A percentile compares a stretch with the other conserved stretches of the same genome.
These are phyloP conservation scores for Lophura nycthemera DNA, from an alignment of 2,113 vertebrate genomes.

Conservation along the genomic window DNA sequence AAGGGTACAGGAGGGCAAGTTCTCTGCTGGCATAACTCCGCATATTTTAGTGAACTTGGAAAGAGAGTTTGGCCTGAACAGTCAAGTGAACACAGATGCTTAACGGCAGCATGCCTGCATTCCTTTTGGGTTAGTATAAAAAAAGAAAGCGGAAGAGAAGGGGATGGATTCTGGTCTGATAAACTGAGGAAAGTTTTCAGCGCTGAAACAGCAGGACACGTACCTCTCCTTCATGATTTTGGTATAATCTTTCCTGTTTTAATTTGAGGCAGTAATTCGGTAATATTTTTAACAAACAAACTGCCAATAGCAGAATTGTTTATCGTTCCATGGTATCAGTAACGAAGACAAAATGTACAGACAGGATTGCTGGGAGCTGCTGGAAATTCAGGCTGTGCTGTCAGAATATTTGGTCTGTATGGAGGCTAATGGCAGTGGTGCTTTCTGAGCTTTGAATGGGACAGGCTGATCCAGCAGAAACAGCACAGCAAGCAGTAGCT, in stretches of 20 bases:
- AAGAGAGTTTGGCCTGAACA: neutral
- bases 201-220: neutral
- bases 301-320: neutral
- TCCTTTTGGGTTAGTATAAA: neutral
- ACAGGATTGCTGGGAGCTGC: neutral
- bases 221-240: neutral
- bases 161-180: neutral
- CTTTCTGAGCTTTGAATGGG: constrained; percentile 18
- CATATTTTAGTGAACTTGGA: constrained; percentile 6
- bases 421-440: neutral
- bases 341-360: neutral
- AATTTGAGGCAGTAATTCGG: neutral
- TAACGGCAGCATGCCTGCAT: neutral
- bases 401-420: constrained; percentile 7
- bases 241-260: neutral
- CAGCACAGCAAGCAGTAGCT: neutral
- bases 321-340: neutral
- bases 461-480: constrained; percentile 29
- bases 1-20: neutral
- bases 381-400: neutral
- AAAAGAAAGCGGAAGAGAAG: neutral
- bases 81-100: neutral
- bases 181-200: neutral
- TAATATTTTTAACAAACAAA: constrained; percentile 7
- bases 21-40: neutral